phyloP scores from a whole-genome alignment of 1,140 invertebrate species.

The Sycobia sp. region DNA sequence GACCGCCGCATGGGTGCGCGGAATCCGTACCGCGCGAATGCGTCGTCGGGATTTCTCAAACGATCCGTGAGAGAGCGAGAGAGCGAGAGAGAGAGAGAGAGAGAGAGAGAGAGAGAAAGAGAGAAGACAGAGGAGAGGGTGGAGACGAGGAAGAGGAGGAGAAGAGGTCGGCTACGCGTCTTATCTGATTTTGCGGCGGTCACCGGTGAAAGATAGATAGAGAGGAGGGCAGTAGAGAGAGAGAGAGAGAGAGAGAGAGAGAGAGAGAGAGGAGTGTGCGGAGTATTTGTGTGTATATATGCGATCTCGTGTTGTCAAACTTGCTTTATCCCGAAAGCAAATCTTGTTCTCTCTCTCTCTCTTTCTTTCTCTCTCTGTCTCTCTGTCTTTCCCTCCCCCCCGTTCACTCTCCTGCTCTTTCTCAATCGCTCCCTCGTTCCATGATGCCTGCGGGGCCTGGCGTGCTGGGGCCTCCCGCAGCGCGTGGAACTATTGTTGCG shows the following conservation, averaged over 20 bases:
- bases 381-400: too few species aligned
- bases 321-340: slow-evolving; percentile 53
- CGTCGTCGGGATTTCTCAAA: neutral
- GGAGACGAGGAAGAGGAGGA: slow-evolving; percentile 26
- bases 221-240: too few species aligned
- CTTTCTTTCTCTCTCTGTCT: too few species aligned
- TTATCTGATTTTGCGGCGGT: slow-evolving; percentile 56
- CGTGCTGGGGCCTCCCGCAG: slow-evolving; percentile 46
- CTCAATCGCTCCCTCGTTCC: too few species aligned
- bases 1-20: too few species aligned
- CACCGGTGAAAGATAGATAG: too few species aligned
- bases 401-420: too few species aligned
- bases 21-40: too few species aligned
- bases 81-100: neutral
- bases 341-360: too few species aligned
- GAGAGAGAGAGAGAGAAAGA: neutral
- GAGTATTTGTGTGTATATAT: slow-evolving; percentile 27
- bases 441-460: slow-evolving; percentile 20
- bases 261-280: slow-evolving; percentile 30
- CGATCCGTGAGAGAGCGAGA: neutral
- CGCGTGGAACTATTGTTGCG: slow-evolving; percentile 55
- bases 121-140: neutral
- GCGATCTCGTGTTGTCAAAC: slow-evolving; percentile 58
- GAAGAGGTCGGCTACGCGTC: slow-evolving; percentile 38
- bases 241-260: too few species aligned